Evolutionary conservation across 1,140 invertebrate genomes (phyloP), one percentile per base, ranked within the genome.

Genomic region (Steinernema feltiae): DNA sequence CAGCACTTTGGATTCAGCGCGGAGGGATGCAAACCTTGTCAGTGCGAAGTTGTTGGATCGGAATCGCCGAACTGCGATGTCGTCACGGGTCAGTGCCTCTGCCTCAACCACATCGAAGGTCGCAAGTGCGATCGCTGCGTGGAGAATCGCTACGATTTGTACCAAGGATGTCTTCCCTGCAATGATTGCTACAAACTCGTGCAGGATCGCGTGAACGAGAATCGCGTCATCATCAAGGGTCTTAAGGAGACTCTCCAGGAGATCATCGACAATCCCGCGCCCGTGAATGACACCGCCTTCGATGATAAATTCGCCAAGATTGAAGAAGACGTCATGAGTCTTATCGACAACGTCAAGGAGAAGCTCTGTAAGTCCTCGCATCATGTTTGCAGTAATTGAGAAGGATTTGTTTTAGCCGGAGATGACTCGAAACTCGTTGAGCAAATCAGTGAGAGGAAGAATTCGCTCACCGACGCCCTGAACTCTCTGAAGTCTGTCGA

Each of bases 61-160:
- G 84, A 85, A 75, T 75, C 82, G 17, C 73, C 48, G 1, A 82
- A 86, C 30, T 85, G 84, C 69, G 84, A 85, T 53, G 79, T 82
- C 29, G 69, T 72, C 15, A 84, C 75, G 46, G 94, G 95, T 1
- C 88, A 90, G 48, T 99, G 97, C 84, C 82, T 88, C 0, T 99
- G 97, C 87, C 95, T 95, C 86, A 91, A 93, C 81, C 94, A 97
- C 85, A 94, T 98, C 0, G 95, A 97, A 87, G 97, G 97, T n/a
- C 91, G 91, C 84, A 90, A 91, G 30, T 99, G 97, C 87, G 91
- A 93, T 87, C 91, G 92, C 90, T 98, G 96, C 87, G 97, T 74
- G 24, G 80, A 82, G 32, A 82, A 82, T 53, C 69, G 75, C 17
- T 82, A 80, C 70, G 74, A 77, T 69, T 63, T 82, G 15, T 75